Evolutionary conservation across 1,140 invertebrate genomes (phyloP).

Genomic region (Pseudomyrmex cubaensis): DNA sequence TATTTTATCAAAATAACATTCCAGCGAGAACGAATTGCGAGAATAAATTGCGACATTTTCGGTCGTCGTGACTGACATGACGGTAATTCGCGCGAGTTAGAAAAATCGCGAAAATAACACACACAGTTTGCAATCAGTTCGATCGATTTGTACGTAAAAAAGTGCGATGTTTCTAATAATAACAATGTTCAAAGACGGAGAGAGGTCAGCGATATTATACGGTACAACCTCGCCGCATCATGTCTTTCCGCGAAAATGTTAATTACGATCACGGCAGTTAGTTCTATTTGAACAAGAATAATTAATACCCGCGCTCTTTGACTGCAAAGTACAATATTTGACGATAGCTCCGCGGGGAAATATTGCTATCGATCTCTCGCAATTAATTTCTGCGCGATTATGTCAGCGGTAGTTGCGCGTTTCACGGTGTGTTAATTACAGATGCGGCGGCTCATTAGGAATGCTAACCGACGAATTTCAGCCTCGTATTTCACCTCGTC

Average conservation of each 20-base stretch:
- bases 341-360: neutral
- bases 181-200: too few relatives aligned
- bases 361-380: conserved; percentile 29
- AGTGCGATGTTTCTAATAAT: too few relatives aligned
- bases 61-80: too few relatives aligned
- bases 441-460: neutral
- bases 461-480: conserved; percentile 41
- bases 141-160: too few relatives aligned
- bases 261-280: neutral
- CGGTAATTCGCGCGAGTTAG: too few relatives aligned
- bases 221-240: too few relatives aligned
- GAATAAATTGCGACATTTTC: too few relatives aligned
- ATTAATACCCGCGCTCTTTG: conserved; percentile 28
- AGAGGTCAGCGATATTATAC: too few relatives aligned
- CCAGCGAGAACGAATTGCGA: too few relatives aligned
- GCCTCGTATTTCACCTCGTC: conserved; percentile 30
- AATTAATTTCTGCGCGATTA: conserved; percentile 42
- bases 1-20: too few relatives aligned
- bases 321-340: conserved; percentile 40
- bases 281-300: conserved; percentile 3
- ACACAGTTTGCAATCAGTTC: too few relatives aligned
- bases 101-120: too few relatives aligned
- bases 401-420: conserved; percentile 5
- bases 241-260: neutral
- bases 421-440: conserved; percentile 38